phyloP scores from a whole-genome alignment of 2,797 vertebrate genomes.

The Lithobates pipiens region DNA sequence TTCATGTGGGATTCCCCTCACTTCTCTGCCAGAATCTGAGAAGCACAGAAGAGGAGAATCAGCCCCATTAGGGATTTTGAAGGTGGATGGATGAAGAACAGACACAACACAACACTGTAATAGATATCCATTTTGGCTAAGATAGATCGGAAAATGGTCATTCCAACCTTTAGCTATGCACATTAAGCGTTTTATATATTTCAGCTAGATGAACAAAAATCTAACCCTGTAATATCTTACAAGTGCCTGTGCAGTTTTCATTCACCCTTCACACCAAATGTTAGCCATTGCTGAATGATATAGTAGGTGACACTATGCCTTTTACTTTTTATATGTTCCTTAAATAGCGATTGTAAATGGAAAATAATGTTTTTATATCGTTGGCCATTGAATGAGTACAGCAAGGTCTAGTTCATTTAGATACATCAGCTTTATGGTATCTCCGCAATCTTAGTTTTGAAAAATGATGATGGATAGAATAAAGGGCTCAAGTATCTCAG shows the following conservation, averaged over 20 bases:
- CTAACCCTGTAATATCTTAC: conserved; percentile 5
- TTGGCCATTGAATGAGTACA: conserved; percentile 26
- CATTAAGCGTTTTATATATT: background rate
- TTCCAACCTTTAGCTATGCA: background rate
- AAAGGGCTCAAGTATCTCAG: conserved; percentile 19
- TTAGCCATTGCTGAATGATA: background rate
- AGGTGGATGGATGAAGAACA: background rate
- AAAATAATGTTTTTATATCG: conserved; percentile 50
- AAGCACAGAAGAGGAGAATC: background rate
- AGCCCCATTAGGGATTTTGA: background rate
- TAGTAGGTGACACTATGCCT: background rate
- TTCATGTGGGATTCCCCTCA: background rate
- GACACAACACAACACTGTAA: background rate
- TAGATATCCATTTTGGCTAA: background rate
- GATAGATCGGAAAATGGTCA: background rate
- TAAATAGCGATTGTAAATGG: conserved; percentile 32
- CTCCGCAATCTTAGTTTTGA: conserved; percentile 38
- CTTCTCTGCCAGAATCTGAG: background rate
- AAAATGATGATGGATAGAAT: conserved; percentile 45
- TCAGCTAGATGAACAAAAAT: background rate
- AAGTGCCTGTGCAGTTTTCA: conserved; percentile 1
- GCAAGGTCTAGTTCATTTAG: conserved; percentile 41
- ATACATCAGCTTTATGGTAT: conserved; percentile 42
- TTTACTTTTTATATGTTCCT: conserved; percentile 32
- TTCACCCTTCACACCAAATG: conserved; percentile 16